These are phyloP conservation scores for Ladona fulva DNA, from an alignment of 1,140 invertebrate species.

Conservation along the genomic window DNA sequence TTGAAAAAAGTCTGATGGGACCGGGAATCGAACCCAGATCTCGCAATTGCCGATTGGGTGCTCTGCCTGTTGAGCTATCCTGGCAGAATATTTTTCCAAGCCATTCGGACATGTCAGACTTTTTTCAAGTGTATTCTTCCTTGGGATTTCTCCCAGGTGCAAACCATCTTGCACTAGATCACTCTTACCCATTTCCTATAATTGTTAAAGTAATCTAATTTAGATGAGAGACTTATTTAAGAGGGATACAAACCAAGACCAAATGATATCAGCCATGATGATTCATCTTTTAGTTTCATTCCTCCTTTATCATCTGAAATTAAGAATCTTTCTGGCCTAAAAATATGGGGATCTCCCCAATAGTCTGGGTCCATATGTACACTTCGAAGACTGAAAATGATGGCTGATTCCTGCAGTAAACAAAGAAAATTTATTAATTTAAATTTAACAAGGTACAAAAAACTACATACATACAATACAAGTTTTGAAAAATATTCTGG, in stretches of 20 bases:
- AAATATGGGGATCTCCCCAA: constrained; percentile 33
- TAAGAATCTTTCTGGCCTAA: constrained; percentile 32
- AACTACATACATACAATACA: not conserved
- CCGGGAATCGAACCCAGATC: too few relatives aligned
- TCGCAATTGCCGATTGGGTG: too few relatives aligned
- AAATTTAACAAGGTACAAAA: not conserved
- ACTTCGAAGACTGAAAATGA: constrained; percentile 18
- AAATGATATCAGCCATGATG: not conserved
- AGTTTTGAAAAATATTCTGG: not conserved
- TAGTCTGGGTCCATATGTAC: constrained; percentile 19
- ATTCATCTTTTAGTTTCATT: not conserved
- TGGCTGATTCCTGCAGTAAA: constrained; percentile 8
- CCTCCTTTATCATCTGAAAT: constrained; percentile 9
- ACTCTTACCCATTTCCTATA: too few relatives aligned
- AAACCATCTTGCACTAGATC: too few relatives aligned
- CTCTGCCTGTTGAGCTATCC: too few relatives aligned
- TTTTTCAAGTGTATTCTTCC: too few relatives aligned
- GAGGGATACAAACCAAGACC: not conserved
- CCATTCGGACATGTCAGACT: too few relatives aligned
- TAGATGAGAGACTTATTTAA: too few relatives aligned
- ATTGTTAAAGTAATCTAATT: too few relatives aligned
- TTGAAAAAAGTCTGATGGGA: too few relatives aligned
- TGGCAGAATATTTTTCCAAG: too few relatives aligned
- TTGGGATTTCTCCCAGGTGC: too few relatives aligned
- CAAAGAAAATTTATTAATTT: not conserved